Base-by-base conservation (phyloP, 2,113 vertebrate species). In the Coreoperca whiteheadi region DNA sequence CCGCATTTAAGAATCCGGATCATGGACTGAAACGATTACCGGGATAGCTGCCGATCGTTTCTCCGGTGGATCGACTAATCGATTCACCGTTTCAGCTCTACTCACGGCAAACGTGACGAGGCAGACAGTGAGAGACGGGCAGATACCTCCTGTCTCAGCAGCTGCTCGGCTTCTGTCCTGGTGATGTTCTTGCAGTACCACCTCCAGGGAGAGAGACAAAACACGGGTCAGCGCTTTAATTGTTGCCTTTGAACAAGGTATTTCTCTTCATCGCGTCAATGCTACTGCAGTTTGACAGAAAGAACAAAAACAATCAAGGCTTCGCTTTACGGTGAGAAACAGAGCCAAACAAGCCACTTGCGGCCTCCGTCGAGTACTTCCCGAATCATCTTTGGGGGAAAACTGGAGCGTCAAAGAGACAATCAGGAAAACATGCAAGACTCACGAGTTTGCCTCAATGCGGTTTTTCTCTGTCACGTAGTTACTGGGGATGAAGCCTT, bases 401-500 rank as follows among this genome's bases (percentile, higher is more conserved):
- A 34, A 34, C 32, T 41, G 1, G 39, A 41, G 10, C 8, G 9
- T 41, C 9, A 41, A 41, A 41, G 8, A 41, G 8, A 41, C 39
- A 41, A 41, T 10, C 8, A 9, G 2, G 39, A 41, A 41, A 41
- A 8, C 1, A 21, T 6, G 2, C 2, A 6, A 57, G 30, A 97
- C 97, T 97, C 93, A 97, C 97, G 95, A 79, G 32, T 97, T 96
- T 4, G 87, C 96, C 83, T 97, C 96, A 57, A 97, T 95, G 32
- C 92, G 93, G 87, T 90, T 93, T 74, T 93, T 97, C 81, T 97
- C 95, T 0, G 95, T 96, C 74, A 98, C 96, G 1, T 96, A 97
- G 89, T 96, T 98, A 88, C 96, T 97, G 76, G 97, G 97, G 89
- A 98, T 96, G 91, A 97, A 96, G 16, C 97, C 97, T 95, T 96